Conservation (phyloP, 2,113 vertebrate genomes). For the Smithornis capensis region DNA sequence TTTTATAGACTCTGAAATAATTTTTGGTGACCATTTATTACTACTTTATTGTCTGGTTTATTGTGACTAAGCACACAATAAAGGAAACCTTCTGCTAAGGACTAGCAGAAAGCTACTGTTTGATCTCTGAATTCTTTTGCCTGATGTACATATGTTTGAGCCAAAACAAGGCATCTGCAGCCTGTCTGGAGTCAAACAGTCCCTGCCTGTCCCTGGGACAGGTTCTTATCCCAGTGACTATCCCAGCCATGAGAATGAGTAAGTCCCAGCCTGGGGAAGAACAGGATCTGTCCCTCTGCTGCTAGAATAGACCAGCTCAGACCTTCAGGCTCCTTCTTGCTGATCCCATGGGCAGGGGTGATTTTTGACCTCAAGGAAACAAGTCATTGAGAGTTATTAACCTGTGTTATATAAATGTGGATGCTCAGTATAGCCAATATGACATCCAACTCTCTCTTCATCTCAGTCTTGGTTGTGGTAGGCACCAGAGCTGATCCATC, state of each 20-base stretch:
- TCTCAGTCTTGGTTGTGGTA: not conserved
- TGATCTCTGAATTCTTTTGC: not conserved
- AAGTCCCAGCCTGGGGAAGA: not conserved
- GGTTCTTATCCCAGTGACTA: not conserved
- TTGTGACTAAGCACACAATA: not conserved
- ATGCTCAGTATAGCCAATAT: not conserved
- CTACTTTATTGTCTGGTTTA: conserved; percentile 25
- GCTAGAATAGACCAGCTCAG: not conserved
- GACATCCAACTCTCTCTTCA: not conserved
- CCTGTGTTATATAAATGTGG: not conserved
- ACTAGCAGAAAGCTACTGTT: not conserved
- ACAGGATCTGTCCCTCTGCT: not conserved
- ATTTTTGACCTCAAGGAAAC: not conserved
- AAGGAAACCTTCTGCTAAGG: not conserved
- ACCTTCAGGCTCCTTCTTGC: not conserved
- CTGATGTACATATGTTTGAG: not conserved
- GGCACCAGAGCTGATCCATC: not conserved
- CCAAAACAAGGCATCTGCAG: not conserved
- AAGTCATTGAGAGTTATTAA: not conserved
- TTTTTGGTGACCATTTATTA: conserved; percentile 17
- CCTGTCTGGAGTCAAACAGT: fast-evolving
- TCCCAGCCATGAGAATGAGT: not conserved
- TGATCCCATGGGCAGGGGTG: not conserved
- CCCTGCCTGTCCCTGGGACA: not conserved
- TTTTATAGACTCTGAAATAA: conserved; percentile 29